Conservation (phyloP, 2,888 invertebrate genomes). For the Napeogenes inachia region DNA sequence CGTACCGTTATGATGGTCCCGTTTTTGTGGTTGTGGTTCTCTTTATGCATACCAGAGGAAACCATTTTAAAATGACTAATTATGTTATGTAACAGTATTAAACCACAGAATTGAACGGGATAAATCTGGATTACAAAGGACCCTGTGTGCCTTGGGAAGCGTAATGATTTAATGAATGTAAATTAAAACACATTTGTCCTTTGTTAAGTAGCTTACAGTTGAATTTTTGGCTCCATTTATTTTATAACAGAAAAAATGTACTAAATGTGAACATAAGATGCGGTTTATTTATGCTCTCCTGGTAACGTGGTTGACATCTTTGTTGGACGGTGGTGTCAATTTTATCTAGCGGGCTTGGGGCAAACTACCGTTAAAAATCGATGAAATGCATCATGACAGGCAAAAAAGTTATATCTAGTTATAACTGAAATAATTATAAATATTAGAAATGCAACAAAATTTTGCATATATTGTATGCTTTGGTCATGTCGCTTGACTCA, state of each 20-base stretch:
- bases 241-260: no score
- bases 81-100: slow-evolving; percentile 44
- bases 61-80: slow-evolving; percentile 38
- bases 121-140: slow-evolving; percentile 31
- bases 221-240: no score
- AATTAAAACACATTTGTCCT: no score
- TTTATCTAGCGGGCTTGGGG: no score
- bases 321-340: no score
- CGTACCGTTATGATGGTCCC: slow-evolving; percentile 39
- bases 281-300: slow-evolving; percentile 42
- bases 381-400: no score
- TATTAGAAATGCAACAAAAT: neutral
- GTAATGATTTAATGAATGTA: no score
- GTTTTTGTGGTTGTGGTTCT: slow-evolving; percentile 51
- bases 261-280: neutral
- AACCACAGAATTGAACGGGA: slow-evolving; percentile 38
- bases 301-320: slow-evolving; percentile 56
- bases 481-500: slow-evolving; percentile 53
- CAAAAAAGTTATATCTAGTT: neutral
- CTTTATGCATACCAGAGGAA: slow-evolving; percentile 36
- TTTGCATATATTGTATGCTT: slow-evolving; percentile 12
- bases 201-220: no score
- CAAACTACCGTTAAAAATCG: no score
- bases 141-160: slow-evolving; percentile 6
- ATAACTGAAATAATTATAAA: slow-evolving; percentile 10